Conservation (phyloP, 2,888 invertebrate genomes). For the Hydrotaea cyrtoneurina region DNA sequence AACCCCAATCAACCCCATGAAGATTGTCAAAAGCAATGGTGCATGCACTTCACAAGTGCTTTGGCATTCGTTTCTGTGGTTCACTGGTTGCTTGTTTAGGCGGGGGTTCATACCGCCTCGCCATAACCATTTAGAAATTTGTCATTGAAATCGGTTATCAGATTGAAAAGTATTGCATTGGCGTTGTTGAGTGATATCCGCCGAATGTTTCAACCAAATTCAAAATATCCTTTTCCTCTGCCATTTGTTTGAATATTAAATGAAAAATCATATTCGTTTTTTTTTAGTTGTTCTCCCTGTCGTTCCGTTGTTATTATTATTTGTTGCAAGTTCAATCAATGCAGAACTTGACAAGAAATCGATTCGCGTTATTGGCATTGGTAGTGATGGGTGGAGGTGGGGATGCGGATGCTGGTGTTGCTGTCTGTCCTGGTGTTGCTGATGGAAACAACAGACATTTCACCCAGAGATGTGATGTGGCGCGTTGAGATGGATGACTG, state of each 20-base stretch:
- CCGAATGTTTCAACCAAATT: neutral
- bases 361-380: conserved; percentile 20
- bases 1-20: neutral
- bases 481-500: conserved; percentile 14
- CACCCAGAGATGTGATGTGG: conserved; percentile 1
- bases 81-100: neutral
- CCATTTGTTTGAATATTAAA: conserved; percentile 21
- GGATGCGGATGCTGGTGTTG: neutral
- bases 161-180: conserved; percentile 23
- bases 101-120: neutral
- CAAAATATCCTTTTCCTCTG: neutral
- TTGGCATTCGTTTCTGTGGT: conserved; percentile 21
- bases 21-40: conserved; percentile 1
- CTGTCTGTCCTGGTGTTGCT: conserved; percentile 37
- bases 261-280: conserved; percentile 19
- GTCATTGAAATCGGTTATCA: conserved; percentile 37
- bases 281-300: neutral
- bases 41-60: conserved; percentile 11
- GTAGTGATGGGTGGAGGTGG: neutral
- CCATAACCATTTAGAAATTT: neutral
- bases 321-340: conserved; percentile 31
- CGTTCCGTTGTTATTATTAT: conserved; percentile 4
- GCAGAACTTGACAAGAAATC: conserved; percentile 34
- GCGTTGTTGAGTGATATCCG: conserved; percentile 12
- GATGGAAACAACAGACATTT: conserved; percentile 50